Evolutionary conservation across 1,140 invertebrate species (phyloP), one percentile per base, ranked within the genome.

Genomic region (Drosophila sp.): DNA sequence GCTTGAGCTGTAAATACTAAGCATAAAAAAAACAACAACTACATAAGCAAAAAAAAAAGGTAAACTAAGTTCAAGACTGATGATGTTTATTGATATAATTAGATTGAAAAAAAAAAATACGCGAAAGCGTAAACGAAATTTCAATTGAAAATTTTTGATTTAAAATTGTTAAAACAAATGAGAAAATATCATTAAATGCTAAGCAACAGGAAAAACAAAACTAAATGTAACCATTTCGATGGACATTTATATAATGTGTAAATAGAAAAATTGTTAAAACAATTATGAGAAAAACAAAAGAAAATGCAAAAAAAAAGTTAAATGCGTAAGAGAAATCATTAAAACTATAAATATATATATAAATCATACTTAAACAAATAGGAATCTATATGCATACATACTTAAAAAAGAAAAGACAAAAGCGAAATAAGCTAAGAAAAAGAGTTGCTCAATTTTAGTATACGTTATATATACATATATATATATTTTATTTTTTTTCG

Each of bases 41-140:
- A 4, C 64, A 44, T 23, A 44, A 56, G 64, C 32, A 33, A 30
- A 66, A 67, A 38, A 17, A 67, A 84, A 84, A 76, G 55, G 67
- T 90, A 89, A 80, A 82, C 70, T 91, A 91, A 91, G 89, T 91
- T 91, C 76, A 91, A 91, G 89, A 91, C 89, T 91, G 89, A 91
- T 89, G 89, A 89, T 76, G 89, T 89, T 91, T 89, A 82, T 91
- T 82, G 74, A 89, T 79, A 89, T 79, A 90, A 89, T 85, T 90
- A 90, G 66, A 50, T 50, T 50, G 44, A 50, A 81, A 69, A 70
- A 54, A 62, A 66, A 57, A 54, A 61, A 50, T 55, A 50, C 57
- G 65, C 64, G 60, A 70, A 64, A 75, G 69, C 69, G 44, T 35
- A 62, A 76, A 72, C 57, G 11, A 71, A 60, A 76, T 87, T 87